Base-by-base conservation (phyloP, 2,888 invertebrate species). In the Dysmachus trigonus region DNA sequence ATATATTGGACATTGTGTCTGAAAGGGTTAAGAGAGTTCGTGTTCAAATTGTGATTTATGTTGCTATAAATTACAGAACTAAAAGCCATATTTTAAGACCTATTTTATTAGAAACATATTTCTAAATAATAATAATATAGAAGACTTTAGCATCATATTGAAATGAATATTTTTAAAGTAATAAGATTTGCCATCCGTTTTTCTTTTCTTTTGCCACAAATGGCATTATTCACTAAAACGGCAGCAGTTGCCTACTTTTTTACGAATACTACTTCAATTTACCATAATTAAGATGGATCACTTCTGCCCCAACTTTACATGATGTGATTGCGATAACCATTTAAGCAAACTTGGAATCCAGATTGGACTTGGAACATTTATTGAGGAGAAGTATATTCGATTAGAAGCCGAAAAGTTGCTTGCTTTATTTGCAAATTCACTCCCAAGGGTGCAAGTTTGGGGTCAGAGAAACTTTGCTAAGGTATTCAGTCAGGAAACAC, bases 231-330 rank as follows among this genome's bases (percentile, higher is more conserved):
- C 10, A 27, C 10, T 22, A 62, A 62, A 53, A 22, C 53, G 53
- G 53, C 8, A 47, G 10, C 51, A 79, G 30, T 51, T 51, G 18
- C 35, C 81, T 35, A 27, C 62, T 82, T 82, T 82, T 62, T 35
- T 35, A 18, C 53, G 41, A 62, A 38, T 72, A 83, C 38, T 38
- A 71, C 38, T 72, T 53, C 76, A 85, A 85, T 85, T 85, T 62
- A 51, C 85, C 85, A 62, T 77, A 85, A 85, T 85, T 85, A 85
- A 85, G 85, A 85, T 38, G 76, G 85, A 85, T 85, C 85, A 62
- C 62, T 27, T 38, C 27, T 73, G 13, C 31, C 22, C 62, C 72
- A 83, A 72, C 41, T 83, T 83, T 41, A 8, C 30, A 53, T 83
- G 83, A 83, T 72, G 38, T 72, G 83, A 41, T 22, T 71, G 62